A percentile compares a stretch with the other conserved stretches of the same genome.
Conservation (phyloP, 2,888 invertebrate species). For the Dexiosoma caninum region DNA sequence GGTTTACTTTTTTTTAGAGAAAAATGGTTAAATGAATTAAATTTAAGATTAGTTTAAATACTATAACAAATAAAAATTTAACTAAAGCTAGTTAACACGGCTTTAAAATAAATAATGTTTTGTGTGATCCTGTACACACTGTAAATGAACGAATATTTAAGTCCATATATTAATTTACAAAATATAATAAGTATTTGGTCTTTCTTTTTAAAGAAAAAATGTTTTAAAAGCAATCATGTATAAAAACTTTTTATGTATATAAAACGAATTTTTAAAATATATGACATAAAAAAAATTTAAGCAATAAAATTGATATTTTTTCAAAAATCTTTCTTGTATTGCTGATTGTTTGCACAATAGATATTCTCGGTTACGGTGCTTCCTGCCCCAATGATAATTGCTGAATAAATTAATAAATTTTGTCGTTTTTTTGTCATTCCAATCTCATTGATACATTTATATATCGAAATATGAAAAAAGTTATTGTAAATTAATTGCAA, state of each 20-base stretch:
- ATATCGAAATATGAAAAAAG: neutral
- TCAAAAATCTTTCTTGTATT: constrained; percentile 12
- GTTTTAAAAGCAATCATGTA: constrained; percentile 36
- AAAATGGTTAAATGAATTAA: neutral
- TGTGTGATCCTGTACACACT: neutral
- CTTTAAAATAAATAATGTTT: too few species aligned
- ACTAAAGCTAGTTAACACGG: too few species aligned
- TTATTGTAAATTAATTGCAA: too few species aligned
- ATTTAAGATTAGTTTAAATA: neutral
- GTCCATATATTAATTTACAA: neutral
- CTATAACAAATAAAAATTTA: neutral
- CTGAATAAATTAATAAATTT: too few species aligned
- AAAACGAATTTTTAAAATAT: constrained; percentile 53
- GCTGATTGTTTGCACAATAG: too few species aligned
- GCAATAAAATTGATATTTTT: too few species aligned
- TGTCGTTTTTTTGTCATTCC: constrained; percentile 50
- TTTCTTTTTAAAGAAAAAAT: neutral
- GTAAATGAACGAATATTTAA: neutral
- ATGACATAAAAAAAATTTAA: too few species aligned
- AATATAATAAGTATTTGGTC: neutral
- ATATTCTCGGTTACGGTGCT: too few species aligned
- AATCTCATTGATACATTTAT: neutral
- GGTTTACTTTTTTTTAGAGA: neutral
- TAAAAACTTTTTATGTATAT: constrained; percentile 54
- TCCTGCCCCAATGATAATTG: too few species aligned